Evolutionary conservation across 2,113 vertebrate genomes (phyloP), one percentile per base, ranked within the genome.

Genomic region (Gasterosteus nipponicus): DNA sequence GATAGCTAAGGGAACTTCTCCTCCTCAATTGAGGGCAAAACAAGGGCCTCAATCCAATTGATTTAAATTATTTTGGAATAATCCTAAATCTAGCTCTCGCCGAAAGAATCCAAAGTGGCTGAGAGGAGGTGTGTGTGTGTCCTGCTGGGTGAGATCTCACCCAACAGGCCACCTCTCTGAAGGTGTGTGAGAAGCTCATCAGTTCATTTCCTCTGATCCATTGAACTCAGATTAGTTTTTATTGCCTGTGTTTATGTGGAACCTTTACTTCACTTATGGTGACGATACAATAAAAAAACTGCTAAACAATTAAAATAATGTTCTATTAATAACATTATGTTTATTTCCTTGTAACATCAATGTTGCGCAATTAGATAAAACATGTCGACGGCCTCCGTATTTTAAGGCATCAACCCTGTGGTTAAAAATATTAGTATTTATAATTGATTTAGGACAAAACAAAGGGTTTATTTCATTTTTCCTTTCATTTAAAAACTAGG

Each of bases 21-120:
- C 61, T 56, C 58, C 83, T 79, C 62, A 33, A 54, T 44, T 71
- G 58, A 82, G 68, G 85, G 76, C 69, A 72, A 72, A 85, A 69
- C 65, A 82, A 63, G 47, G 69, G 76, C 66, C 57, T 65, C 73
- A 26, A 72, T 65, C 73, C 66, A 33, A 29, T 2, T 57, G 67
- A 63, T 42, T 10, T 10, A 46, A 16, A 5, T 5, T 4, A 78
- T 72, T 81, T 64, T 33, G 33, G 44, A 51, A 79, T 73, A 63
- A 76, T 80, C 19, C 53, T 18, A 69, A 61, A 80, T 73, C 64
- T 68, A 61, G 39, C 58, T 66, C 54, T 57, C 0, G 10, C 56
- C 46, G 14, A 59, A 69, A 35, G 66, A 84, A 80, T 75, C 59
- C 65, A 69, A 73, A 80, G 69, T 72, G 78, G 67, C 51, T 72